Percentiles rank a stretch among this genome's conserved stretches.
phyloP scores from a whole-genome alignment of 2,797 vertebrate species.

The Helicolenus hilgendorfi region DNA sequence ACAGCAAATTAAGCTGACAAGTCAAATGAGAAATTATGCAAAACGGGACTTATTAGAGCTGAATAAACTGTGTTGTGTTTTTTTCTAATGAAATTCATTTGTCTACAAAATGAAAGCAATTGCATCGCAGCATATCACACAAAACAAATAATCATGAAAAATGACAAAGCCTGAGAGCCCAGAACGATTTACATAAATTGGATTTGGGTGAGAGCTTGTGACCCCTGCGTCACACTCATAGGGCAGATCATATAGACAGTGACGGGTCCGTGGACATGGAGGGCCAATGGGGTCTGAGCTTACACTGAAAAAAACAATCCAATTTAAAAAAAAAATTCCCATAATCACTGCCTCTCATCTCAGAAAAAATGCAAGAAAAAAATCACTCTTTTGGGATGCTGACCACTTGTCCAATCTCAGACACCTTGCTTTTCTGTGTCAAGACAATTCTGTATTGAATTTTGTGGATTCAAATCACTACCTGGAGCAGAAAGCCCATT shows the following conservation, averaged over 20 bases:
- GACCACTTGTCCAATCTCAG: constrained; percentile 20
- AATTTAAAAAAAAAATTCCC: constrained; percentile 40
- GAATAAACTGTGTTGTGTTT: constrained; percentile 60
- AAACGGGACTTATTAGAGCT: constrained; percentile 70
- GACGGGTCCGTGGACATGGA: constrained; percentile 10
- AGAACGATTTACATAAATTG: constrained; percentile 69
- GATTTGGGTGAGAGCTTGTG: constrained; percentile 66
- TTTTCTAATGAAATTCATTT: constrained; percentile 62
- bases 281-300: constrained; percentile 2
- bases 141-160: constrained; percentile 73
- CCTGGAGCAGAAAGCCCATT: constrained; percentile 12
- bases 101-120: constrained; percentile 66
- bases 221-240: constrained; percentile 37
- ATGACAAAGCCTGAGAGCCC: constrained; percentile 53
- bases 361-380: constrained; percentile 1
- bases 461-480: constrained; percentile 43
- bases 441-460: constrained; percentile 35
- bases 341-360: constrained; percentile 13
- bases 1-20: constrained; percentile 76
- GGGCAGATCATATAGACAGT: constrained; percentile 31
- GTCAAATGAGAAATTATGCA: constrained; percentile 79
- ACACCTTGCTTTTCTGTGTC: constrained; percentile 21
- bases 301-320: constrained; percentile 17
- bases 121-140: constrained; percentile 52
- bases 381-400: constrained; percentile 16